Base-by-base conservation (phyloP, 2,888 invertebrate species). In the Cerceris rybyensis region DNA sequence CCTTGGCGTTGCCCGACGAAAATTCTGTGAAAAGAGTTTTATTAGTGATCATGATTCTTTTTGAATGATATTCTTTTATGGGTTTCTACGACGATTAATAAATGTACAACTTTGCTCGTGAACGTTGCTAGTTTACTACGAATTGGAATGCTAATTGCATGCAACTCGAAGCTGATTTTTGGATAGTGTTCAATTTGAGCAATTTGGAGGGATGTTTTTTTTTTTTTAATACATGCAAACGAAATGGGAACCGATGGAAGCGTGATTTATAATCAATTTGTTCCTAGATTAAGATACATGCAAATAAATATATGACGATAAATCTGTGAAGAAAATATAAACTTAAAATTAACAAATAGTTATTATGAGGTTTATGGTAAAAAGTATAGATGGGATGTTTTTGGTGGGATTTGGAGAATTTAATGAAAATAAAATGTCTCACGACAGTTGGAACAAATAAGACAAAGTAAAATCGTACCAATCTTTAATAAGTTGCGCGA, bases 401-500 rank as follows among this genome's bases (percentile, higher is more conserved):
- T 17, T 28, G 52, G 17, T 39, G 64, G 65, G 64, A 58, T 52
- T 2, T 13, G 66, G 16, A 9, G 9, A n/a, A 5, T 9, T 43
- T 13, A 13, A 76, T 43, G 28, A 75, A 70, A 70, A 66, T 46
- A 72, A 66, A 70, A 43, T 28, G 28, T 63, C 11, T 54, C 39
- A 13, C 39, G n/a, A 58, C 39, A 39, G 43, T 43, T 6, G 39
- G 66, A 70, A 54, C 42, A 64, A 76, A 73, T 49, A 78, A 89
- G 89, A 88, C 87, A 90, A 92, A 55, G 90, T 92, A 84, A 90
- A 88, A 88, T 88, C 85, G 86, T 88, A 86, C 82, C 86, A 88
- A 83, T 87, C 82, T 86, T 87, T 87, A 87, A 88, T 87, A 85
- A 88, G 28, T 78, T 86, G 58, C 84, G 82, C 82, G 85, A 87